Evolutionary conservation across 2,113 vertebrate species (phyloP).

Genomic region (Xenopus tropicalis): DNA sequence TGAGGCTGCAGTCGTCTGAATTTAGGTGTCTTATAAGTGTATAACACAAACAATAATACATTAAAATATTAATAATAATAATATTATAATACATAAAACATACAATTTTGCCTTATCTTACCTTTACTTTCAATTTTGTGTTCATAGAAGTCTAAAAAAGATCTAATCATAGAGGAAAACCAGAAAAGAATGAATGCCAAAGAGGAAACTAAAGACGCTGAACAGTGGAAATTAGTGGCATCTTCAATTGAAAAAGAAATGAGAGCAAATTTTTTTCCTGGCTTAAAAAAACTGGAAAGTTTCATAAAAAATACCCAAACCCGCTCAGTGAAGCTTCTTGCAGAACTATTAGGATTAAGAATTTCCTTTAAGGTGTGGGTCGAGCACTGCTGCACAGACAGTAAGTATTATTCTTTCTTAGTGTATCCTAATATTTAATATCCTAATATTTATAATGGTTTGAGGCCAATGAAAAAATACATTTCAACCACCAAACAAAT

Average conservation of each 20-base stretch:
- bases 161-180: constrained; percentile 43
- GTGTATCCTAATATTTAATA: too few species aligned
- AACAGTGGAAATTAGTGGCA: constrained; percentile 32
- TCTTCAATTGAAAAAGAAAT: constrained; percentile 39
- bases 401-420: constrained; percentile 13
- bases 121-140: neutral
- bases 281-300: constrained; percentile 43
- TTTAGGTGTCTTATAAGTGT: too few species aligned
- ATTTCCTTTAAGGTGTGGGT: constrained; percentile 46
- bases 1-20: too few species aligned
- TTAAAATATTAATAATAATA: too few species aligned
- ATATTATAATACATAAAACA: too few species aligned
- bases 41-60: too few species aligned
- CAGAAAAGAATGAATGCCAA: constrained; percentile 38
- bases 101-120: too few species aligned
- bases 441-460: too few species aligned
- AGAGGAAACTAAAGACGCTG: neutral
- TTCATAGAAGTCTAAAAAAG: constrained; percentile 40
- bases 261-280: constrained; percentile 44
- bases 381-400: constrained; percentile 43
- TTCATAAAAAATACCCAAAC: constrained; percentile 39
- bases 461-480: too few species aligned
- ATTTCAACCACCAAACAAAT: too few species aligned
- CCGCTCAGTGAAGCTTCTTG: constrained; percentile 38
- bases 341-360: constrained; percentile 44